phyloP scores from a whole-genome alignment of 2,113 vertebrate genomes.

The Haemorhous mexicanus region DNA sequence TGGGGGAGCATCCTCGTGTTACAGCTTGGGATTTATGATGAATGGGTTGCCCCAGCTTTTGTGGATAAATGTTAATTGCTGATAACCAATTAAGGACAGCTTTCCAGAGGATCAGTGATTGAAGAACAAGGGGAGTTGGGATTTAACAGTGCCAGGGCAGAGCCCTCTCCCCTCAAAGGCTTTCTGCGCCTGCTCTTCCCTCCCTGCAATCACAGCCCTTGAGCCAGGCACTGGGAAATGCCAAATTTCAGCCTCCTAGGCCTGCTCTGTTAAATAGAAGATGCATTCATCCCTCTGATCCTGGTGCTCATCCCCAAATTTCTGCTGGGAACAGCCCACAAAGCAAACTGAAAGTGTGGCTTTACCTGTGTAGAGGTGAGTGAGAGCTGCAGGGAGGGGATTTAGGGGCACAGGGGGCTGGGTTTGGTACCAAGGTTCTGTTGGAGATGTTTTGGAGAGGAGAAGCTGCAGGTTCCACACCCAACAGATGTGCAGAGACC shows the following conservation, averaged over 20 bases:
- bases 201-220: neutral
- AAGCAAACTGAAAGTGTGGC: neutral
- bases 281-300: neutral
- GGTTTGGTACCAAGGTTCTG: neutral
- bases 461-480: neutral
- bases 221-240: neutral
- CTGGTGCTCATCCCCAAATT: neutral
- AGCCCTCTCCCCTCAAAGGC: neutral
- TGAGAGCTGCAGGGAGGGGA: rapidly evolving
- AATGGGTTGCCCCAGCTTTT: neutral
- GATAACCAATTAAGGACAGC: neutral
- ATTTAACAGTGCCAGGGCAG: neutral
- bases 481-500: neutral
- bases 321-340: neutral
- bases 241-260: neutral
- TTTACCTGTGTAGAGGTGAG: rapidly evolving
- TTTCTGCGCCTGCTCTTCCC: neutral
- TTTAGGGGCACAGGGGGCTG: neutral
- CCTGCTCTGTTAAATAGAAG: neutral
- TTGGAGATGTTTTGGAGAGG: neutral
- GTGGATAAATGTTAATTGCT: neutral
- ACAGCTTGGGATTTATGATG: neutral
- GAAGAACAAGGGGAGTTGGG: neutral
- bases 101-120: neutral
- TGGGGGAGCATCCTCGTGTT: neutral